Percentiles rank a stretch among this genome's conserved stretches.
These are phyloP conservation scores for Drosophila biarmipes DNA, from an alignment of 1,140 invertebrate species.

Conservation along the genomic window DNA sequence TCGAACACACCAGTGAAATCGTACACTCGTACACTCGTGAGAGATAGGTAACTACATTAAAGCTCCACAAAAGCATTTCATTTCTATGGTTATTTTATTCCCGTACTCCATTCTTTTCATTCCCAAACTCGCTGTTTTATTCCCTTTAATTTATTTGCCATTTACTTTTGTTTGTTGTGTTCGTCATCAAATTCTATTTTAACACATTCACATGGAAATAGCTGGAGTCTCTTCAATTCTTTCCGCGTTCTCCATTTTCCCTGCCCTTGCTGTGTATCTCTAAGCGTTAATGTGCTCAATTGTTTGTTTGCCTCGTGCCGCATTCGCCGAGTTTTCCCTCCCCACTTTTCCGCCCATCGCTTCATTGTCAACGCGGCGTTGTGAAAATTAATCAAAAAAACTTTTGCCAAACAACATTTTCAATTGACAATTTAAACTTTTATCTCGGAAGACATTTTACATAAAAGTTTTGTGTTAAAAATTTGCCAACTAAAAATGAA, in stretches of 20 bases:
- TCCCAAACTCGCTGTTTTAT: slow-evolving; percentile 44
- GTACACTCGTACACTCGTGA: no score
- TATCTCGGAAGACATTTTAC: slow-evolving; percentile 79
- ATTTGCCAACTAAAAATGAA: slow-evolving; percentile 78
- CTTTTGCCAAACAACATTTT: slow-evolving; percentile 83
- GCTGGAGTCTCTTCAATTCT: slow-evolving; percentile 27
- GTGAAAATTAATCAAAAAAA: slow-evolving; percentile 84
- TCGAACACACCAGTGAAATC: not conserved
- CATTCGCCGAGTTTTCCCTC: slow-evolving; percentile 9
- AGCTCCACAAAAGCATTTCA: not conserved
- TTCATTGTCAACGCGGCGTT: slow-evolving; percentile 73
- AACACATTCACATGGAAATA: slow-evolving; percentile 79
- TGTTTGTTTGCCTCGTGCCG: slow-evolving; percentile 71
- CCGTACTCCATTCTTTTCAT: not conserved
- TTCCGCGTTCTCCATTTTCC: not conserved
- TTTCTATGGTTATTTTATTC: not conserved
- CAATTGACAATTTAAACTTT: slow-evolving; percentile 84
- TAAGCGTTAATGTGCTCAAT: slow-evolving; percentile 78
- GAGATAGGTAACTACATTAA: not conserved
- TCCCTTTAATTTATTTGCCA: slow-evolving; percentile 73
- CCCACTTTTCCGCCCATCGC: slow-evolving; percentile 2
- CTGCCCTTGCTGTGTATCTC: slow-evolving; percentile 37
- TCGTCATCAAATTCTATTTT: slow-evolving; percentile 76
- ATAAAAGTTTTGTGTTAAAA: slow-evolving; percentile 82
- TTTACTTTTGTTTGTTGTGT: slow-evolving; percentile 61